These are phyloP conservation scores for Cyphomyrus plagiostoma DNA, from an alignment of 2,113 vertebrate genomes.

Conservation along the genomic window DNA sequence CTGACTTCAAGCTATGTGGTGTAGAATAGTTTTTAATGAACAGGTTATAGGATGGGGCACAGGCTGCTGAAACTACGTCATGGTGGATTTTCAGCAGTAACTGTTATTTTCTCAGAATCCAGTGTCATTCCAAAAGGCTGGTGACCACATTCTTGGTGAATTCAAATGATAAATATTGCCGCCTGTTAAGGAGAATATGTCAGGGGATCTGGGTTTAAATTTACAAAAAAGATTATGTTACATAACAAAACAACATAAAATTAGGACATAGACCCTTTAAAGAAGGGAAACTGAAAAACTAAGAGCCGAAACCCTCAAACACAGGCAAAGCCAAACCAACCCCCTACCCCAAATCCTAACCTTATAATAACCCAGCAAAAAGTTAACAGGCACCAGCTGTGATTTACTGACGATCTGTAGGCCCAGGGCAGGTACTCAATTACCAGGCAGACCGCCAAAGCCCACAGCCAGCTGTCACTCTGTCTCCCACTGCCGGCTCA, in stretches of 20 bases:
- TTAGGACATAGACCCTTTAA: background rate
- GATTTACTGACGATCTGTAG: background rate
- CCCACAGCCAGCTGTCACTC: background rate
- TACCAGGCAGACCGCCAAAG: background rate
- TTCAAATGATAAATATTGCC: background rate
- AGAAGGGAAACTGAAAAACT: background rate
- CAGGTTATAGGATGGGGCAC: background rate
- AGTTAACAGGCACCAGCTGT: background rate
- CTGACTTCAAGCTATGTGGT: background rate
- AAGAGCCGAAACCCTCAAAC: background rate
- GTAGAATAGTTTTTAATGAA: background rate
- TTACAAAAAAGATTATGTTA: background rate
- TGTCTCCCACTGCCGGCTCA: background rate
- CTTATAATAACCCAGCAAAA: background rate
- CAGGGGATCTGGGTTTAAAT: background rate
- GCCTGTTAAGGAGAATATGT: background rate
- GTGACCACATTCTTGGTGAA: background rate
- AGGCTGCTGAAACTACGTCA: background rate
- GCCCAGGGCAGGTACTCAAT: background rate
- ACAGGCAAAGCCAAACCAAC: background rate
- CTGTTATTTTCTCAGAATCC: background rate
- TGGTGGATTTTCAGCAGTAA: background rate
- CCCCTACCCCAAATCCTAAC: background rate
- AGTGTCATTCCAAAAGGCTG: background rate
- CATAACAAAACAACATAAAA: background rate